These are phyloP conservation scores for Nymphalis urticae DNA, from an alignment of 2,888 invertebrate genomes.

Conservation along the genomic window DNA sequence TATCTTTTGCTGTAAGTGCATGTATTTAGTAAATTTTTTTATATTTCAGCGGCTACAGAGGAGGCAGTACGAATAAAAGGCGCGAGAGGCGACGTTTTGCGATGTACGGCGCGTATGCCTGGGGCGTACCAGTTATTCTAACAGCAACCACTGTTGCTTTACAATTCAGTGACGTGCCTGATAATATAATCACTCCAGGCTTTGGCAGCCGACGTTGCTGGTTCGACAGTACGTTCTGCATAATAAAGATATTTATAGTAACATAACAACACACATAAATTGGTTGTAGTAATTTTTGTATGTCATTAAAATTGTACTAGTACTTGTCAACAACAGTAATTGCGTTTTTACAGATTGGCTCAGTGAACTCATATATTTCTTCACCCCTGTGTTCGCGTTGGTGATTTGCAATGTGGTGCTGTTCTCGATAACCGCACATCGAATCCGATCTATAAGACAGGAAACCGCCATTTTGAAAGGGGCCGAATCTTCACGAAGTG, in stretches of 20 bases:
- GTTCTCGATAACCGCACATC: constrained; percentile 85
- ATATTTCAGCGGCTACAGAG: constrained; percentile 75
- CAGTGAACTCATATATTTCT: constrained; percentile 85
- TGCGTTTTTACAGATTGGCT: constrained; percentile 63
- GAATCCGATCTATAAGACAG: constrained; percentile 84
- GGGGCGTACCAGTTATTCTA: constrained; percentile 83
- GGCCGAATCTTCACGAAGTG: constrained; percentile 84
- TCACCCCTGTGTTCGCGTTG: constrained; percentile 84
- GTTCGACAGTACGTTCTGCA: constrained; percentile 76
- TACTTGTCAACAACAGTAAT: no score
- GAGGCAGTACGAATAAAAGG: constrained; percentile 68
- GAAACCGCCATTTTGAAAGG: constrained; percentile 85
- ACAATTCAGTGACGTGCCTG: constrained; percentile 77
- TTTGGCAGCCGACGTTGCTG: constrained; percentile 81
- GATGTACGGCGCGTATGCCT: constrained; percentile 85
- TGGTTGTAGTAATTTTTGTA: no score
- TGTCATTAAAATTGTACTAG: no score
- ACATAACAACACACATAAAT: no score
- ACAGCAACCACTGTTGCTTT: constrained; percentile 76
- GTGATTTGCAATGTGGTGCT: constrained; percentile 84
- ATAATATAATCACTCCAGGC: constrained; percentile 75
- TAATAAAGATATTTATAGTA: constrained; percentile 2
- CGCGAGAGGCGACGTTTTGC: constrained; percentile 82
- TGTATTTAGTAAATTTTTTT: background rate
- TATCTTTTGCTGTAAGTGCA: background rate